A percentile compares a stretch with the other conserved stretches of the same genome.
Evolutionary conservation across 2,888 invertebrate species (phyloP).

Genomic region (Drepanosiphum platanoidis): DNA sequence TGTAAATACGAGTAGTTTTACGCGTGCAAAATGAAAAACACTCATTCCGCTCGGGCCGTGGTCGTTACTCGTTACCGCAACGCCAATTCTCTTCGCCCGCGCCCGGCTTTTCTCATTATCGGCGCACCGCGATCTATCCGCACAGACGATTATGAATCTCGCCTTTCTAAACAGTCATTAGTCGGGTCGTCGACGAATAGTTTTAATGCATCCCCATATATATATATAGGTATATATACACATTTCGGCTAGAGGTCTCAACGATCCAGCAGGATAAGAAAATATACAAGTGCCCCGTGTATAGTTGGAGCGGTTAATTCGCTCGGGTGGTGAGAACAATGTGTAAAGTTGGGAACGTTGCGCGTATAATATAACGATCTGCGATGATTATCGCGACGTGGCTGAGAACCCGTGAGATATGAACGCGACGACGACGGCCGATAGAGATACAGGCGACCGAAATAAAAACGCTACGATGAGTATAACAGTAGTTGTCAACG

Average conservation of each 20-base stretch:
- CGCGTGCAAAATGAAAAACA: not conserved
- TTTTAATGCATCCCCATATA: slow-evolving; percentile 9
- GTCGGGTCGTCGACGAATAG: slow-evolving; percentile 29
- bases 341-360: slow-evolving; percentile 29
- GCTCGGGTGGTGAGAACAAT: not conserved
- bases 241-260: slow-evolving; percentile 6
- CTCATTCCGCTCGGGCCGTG: not conserved
- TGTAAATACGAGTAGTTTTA: not conserved
- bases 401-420: not conserved
- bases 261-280: slow-evolving; percentile 1
- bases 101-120: not conserved
- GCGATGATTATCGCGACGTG: slow-evolving; percentile 8
- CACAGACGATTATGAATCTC: not conserved
- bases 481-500: too few species aligned
- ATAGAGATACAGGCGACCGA: too few species aligned
- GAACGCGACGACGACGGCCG: not conserved
- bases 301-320: slow-evolving; percentile 8
- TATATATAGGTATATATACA: too few species aligned
- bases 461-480: not conserved
- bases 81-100: not conserved
- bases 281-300: not conserved
- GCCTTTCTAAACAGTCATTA: slow-evolving; percentile 36
- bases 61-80: not conserved
- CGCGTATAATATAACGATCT: not conserved
- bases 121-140: not conserved